phyloP scores from a whole-genome alignment of 2,888 invertebrate species.

The Athalia rosae region DNA sequence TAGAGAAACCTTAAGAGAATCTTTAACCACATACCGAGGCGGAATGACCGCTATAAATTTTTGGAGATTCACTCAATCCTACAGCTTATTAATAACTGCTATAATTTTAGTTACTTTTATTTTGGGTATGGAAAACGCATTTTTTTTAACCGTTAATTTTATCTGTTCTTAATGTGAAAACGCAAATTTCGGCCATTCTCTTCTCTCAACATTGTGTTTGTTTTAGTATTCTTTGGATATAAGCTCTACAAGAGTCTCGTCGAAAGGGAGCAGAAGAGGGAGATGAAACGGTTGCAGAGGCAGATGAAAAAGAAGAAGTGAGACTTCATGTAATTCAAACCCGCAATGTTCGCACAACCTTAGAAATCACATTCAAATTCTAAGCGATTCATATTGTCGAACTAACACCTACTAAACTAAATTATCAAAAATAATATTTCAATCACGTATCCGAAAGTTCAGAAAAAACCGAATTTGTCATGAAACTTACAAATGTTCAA shows the following conservation, averaged over 20 bases:
- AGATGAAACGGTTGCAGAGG: constrained; percentile 88
- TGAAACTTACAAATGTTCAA: neutral
- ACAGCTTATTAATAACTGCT: neutral
- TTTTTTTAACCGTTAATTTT: constrained; percentile 51
- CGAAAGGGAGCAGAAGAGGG: constrained; percentile 84
- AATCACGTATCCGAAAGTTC: neutral
- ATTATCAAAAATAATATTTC: neutral
- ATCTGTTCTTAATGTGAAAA: constrained; percentile 45
- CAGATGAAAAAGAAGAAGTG: constrained; percentile 88
- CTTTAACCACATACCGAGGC: constrained; percentile 63
- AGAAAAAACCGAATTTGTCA: neutral
- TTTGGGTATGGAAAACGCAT: constrained; percentile 13
- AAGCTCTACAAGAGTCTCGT: constrained; percentile 87
- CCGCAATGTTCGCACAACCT: too few relatives aligned
- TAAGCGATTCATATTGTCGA: too few relatives aligned
- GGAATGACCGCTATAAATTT: neutral
- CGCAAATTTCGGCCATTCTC: constrained; percentile 53
- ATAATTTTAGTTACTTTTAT: constrained; percentile 14
- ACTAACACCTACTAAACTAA: neutral
- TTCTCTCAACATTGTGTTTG: constrained; percentile 52
- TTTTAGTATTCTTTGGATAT: constrained; percentile 91
- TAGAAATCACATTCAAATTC: too few relatives aligned
- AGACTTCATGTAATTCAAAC: neutral
- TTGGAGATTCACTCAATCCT: constrained; percentile 2
- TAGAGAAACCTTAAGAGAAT: constrained; percentile 69